Evolutionary conservation across 2,113 vertebrate genomes (phyloP), one percentile per base, ranked within the genome.

Genomic region (Delphinapterus leucas): DNA sequence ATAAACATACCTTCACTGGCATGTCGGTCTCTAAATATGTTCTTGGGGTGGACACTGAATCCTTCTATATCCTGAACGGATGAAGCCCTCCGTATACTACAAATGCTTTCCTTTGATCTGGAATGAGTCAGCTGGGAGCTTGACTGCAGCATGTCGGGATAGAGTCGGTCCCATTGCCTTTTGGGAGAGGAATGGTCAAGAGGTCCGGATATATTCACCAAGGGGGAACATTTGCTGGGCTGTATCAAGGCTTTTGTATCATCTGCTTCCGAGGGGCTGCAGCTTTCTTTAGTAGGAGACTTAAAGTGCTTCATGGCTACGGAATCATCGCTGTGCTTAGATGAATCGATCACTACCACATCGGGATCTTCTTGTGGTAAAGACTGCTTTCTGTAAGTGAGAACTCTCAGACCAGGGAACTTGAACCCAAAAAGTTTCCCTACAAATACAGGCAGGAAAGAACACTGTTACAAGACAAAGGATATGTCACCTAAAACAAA

Each of bases 321-420:
- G 0, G 99, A 99, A 97, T 99, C 99, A 61, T 99, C 99, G 0
- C 99, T 99, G 97, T 99, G 99, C 98, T 99, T 99, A 11, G 99
- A 99, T 0, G 99, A 99, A 95, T 99, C 99, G 0, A 99, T 99
- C 95, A 99, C 98, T 67, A 99, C 99, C n/a, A 99, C 99, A 71
- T 99, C 99, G 0, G 99, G 99, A 83, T 99, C 99, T 97, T 99
- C 99, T 98, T 99, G 99, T 0, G 99, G 99, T 94, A 99, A 98
- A 58, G 99, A 99, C 91, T 99, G 99, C 98, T 99, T 99, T 98
- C 99, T 99, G 97, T 99, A 99, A 0, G 99, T 99, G 96, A 99
- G 98, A 91, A 99, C 99, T 97, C 99, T 99, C 97, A 99, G 41
- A 79, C 99, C 99, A 31, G 99, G 99, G 92, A 99, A 98, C 81